phyloP scores from a whole-genome alignment of 2,888 invertebrate genomes.

The Phortica okadai region DNA sequence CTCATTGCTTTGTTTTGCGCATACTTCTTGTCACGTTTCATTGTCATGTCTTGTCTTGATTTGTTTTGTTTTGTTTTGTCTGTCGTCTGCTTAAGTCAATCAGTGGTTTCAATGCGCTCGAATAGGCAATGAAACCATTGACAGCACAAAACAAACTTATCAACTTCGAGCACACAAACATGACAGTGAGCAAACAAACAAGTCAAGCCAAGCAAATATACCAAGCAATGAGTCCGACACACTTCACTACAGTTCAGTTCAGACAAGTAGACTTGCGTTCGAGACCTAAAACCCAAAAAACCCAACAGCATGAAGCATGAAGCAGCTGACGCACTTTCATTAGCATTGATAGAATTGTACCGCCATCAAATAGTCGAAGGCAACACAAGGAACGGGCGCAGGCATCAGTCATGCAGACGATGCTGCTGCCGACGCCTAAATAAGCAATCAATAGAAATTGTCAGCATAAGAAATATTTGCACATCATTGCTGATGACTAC shows the following conservation, averaged over 20 bases:
- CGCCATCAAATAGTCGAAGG: too few species aligned
- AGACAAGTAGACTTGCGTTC: background rate
- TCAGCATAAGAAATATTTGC: background rate
- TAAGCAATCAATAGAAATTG: slow-evolving; percentile 9
- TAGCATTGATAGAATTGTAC: slow-evolving; percentile 5
- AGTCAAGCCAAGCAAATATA: background rate
- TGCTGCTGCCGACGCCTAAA: background rate
- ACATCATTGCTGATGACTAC: background rate
- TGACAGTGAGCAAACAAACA: background rate
- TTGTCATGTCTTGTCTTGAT: background rate
- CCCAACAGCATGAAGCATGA: background rate
- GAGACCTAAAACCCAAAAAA: background rate
- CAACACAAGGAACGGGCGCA: background rate
- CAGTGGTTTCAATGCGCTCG: slow-evolving; percentile 14
- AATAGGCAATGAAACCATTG: background rate
- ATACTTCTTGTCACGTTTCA: background rate
- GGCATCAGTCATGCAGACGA: background rate
- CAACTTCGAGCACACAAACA: background rate
- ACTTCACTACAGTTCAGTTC: background rate
- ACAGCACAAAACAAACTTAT: slow-evolving; percentile 13
- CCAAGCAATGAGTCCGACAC: background rate
- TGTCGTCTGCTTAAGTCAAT: slow-evolving; percentile 14
- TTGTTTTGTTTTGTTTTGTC: background rate
- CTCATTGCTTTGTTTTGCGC: too few species aligned
- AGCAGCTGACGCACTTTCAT: background rate